Evolutionary conservation across 2,888 invertebrate genomes (phyloP).

Genomic region (Tineola bisselliella): DNA sequence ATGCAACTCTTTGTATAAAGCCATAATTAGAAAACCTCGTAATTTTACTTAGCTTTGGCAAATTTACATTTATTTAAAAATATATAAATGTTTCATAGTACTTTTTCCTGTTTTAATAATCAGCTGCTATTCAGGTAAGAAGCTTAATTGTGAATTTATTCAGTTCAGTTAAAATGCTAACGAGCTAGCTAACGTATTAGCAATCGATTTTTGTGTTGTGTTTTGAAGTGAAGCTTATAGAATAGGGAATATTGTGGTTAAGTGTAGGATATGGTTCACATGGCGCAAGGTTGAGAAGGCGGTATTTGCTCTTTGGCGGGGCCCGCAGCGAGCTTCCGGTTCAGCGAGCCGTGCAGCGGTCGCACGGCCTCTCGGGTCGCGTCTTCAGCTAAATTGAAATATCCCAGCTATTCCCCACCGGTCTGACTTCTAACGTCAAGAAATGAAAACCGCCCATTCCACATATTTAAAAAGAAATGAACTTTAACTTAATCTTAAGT

Average conservation of each 20-base stretch:
- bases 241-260: background rate
- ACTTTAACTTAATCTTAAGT: background rate
- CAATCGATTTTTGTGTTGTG: background rate
- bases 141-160: background rate
- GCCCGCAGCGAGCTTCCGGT: slow-evolving; percentile 60
- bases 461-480: slow-evolving; percentile 7
- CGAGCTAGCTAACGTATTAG: background rate
- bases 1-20: background rate
- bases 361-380: slow-evolving; percentile 60
- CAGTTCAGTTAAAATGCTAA: background rate
- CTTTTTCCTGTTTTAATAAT: no score
- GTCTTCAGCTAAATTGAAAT: slow-evolving; percentile 66
- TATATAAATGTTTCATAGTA: no score
- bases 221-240: background rate
- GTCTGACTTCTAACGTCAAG: background rate
- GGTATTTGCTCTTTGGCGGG: slow-evolving; percentile 65
- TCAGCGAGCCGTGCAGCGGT: slow-evolving; percentile 60
- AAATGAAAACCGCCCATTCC: background rate
- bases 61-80: no score
- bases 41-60: background rate
- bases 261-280: slow-evolving; percentile 45
- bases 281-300: slow-evolving; percentile 66
- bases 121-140: background rate
- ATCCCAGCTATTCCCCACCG: slow-evolving; percentile 26
- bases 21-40: background rate